A percentile compares a stretch with the other conserved stretches of the same genome.
phyloP scores from a whole-genome alignment of 1,140 invertebrate genomes.

The Anastrepha ludens region DNA sequence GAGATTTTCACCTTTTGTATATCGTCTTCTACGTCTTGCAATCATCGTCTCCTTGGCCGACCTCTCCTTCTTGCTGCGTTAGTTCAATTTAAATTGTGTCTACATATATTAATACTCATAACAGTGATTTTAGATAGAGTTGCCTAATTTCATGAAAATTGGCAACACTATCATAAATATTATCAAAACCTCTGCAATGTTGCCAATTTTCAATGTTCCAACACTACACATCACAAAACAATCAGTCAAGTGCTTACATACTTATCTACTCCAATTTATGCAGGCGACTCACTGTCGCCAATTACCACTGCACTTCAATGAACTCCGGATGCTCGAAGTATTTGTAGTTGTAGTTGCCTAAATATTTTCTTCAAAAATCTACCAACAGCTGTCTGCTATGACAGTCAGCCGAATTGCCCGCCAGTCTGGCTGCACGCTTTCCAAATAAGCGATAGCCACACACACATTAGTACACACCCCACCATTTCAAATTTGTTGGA shows the following conservation, averaged over 20 bases:
- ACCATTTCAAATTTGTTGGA: background rate
- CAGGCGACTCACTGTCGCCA: constrained; percentile 27
- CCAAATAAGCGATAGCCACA: background rate
- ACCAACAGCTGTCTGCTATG: constrained; percentile 35
- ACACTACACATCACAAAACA: background rate
- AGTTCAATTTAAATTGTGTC: too few species aligned
- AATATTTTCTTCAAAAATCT: background rate
- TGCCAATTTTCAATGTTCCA: background rate
- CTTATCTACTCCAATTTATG: background rate
- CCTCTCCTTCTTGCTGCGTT: too few species aligned
- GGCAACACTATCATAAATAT: too few species aligned
- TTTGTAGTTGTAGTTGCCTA: background rate
- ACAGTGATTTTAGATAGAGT: too few species aligned
- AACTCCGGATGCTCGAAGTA: constrained; percentile 2
- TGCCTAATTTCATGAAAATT: too few species aligned
- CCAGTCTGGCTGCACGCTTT: constrained; percentile 41
- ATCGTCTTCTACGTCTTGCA: too few species aligned
- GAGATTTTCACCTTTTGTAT: too few species aligned
- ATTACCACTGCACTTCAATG: constrained; percentile 38
- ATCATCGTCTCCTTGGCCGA: too few species aligned
- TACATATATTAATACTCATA: too few species aligned
- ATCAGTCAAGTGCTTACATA: background rate
- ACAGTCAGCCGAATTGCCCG: constrained; percentile 45
- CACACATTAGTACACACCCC: background rate
- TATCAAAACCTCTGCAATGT: too few species aligned